Evolutionary conservation across 2,113 vertebrate genomes (phyloP), one percentile per base, ranked within the genome.

Genomic region (Antennarius striatus): DNA sequence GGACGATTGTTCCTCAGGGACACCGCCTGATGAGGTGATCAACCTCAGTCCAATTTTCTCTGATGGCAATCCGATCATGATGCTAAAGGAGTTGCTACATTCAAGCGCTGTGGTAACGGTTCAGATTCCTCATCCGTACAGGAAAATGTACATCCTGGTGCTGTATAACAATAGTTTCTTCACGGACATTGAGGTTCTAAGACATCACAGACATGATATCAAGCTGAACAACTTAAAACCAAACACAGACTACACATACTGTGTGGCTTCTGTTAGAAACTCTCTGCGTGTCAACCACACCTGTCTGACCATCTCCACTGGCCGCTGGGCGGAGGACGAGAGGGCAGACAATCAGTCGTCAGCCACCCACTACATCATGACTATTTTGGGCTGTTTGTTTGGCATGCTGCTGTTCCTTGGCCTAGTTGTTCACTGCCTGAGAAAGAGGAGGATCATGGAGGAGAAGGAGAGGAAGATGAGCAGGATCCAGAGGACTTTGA

Each of bases 311-410:
- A 92, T 99, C 87, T 92, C 94, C 36, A 96, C 96, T 10, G 93
- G 92, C 48, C 92, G 86, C 28, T 88, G 75, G 6, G 82, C 77
- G 2, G 86, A 84, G 16, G 83, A 87, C 0, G 94, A 93, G 32
- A 90, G 77, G 0, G 52, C 72, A 29, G 86, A 90, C 73, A 93
- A 84, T 58, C 91, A 90, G 46, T 94, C 96, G n/a, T 96, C 95
- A 1, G 97, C 96, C 85, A 99, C 98, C 10, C 97, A 96, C 88
- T 97, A 98, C 58, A 98, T 99, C 73, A 95, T 99, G 96, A 96
- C 96, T 68, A 93, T 97, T 71, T 71, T 99, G 69, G 98, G 98
- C 72, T 98, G 96, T 77, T 93, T 99, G 54, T 97, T 99, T 1
- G 95, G 96, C 61, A 98, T 99, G 97, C 88, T 99, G 65, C 92